Evolutionary conservation across 2,113 vertebrate species (phyloP).

Genomic region (Cyprinodon variegatus): DNA sequence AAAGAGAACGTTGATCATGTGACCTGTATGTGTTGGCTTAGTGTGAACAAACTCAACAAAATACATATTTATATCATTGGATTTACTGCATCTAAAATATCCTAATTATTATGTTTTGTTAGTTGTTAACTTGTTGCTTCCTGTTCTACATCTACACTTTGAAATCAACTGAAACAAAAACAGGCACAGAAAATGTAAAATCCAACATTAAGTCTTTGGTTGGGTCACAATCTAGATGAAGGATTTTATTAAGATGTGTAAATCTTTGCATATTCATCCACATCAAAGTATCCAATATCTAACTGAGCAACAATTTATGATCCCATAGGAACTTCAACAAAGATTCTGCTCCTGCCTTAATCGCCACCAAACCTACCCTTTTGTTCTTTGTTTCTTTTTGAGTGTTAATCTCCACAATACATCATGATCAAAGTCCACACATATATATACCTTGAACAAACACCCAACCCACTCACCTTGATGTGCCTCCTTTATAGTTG

Average conservation of each 20-base stretch:
- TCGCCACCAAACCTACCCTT: not conserved
- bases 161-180: too few species aligned
- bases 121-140: too few species aligned
- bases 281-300: not conserved
- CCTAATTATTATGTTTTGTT: too few species aligned
- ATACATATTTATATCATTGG: not conserved
- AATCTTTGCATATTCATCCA: not conserved
- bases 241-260: not conserved
- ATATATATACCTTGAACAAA: constrained; percentile 49
- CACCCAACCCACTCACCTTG: constrained; percentile 31
- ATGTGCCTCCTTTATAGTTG: constrained; percentile 25
- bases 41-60: not conserved
- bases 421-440: constrained; percentile 68
- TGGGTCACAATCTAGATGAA: too few species aligned
- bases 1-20: not conserved
- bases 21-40: not conserved
- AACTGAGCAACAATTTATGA: not conserved
- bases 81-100: too few species aligned
- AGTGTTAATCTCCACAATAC: constrained; percentile 26
- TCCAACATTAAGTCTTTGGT: too few species aligned
- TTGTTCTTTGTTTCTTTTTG: not conserved
- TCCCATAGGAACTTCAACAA: not conserved
- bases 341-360: not conserved
- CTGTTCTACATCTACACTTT: too few species aligned
- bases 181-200: too few species aligned